Conservation (phyloP, 2,113 vertebrate species). For the Aegotheles bennettii region DNA sequence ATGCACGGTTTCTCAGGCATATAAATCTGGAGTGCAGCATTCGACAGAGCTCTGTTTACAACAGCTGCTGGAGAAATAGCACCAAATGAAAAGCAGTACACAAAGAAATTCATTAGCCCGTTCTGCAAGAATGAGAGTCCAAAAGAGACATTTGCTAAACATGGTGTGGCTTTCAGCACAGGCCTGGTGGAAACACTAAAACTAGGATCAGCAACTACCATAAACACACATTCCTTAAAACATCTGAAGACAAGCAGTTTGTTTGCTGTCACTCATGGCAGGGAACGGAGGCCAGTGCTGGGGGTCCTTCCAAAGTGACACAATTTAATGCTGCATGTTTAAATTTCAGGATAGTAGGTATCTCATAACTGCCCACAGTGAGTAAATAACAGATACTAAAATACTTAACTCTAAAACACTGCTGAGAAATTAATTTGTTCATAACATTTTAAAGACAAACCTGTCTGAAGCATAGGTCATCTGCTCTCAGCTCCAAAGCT, state of each 20-base stretch:
- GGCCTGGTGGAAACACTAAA: constrained; percentile 1
- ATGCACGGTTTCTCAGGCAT: background rate
- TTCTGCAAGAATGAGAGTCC: constrained; percentile 10
- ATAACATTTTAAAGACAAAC: background rate
- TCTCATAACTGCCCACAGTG: background rate
- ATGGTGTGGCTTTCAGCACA: background rate
- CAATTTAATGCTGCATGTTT: background rate
- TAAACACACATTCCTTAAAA: background rate
- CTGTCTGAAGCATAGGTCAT: background rate
- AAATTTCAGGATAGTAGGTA: background rate
- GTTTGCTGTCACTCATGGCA: background rate
- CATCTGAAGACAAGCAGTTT: background rate
- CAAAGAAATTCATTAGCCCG: background rate
- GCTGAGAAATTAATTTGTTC: background rate
- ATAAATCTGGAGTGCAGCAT: background rate
- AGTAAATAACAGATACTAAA: background rate
- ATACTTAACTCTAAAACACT: background rate
- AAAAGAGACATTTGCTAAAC: background rate
- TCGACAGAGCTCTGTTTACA: background rate
- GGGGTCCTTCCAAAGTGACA: background rate
- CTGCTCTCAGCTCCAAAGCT: constrained; percentile 7
- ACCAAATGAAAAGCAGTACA: constrained; percentile 33
- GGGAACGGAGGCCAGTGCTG: background rate
- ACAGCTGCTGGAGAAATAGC: constrained; percentile 1
- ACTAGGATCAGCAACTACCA: constrained; percentile 9